Percentiles rank a stretch among this genome's conserved stretches.
phyloP scores from a whole-genome alignment of 2,888 invertebrate genomes.

The Phrixothrix hirtus region DNA sequence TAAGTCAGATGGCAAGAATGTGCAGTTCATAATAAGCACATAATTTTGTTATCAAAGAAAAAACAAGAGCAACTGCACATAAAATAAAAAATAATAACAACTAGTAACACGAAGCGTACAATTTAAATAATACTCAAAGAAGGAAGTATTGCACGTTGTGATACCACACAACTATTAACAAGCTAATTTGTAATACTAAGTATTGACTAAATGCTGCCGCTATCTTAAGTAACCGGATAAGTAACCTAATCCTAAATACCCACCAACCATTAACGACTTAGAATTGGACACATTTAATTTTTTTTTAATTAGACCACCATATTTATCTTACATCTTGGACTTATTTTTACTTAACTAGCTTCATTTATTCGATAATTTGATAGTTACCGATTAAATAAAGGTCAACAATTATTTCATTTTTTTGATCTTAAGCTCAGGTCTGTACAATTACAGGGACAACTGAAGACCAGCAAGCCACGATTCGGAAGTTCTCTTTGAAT shows the following conservation, averaged over 20 bases:
- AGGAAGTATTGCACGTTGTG: conserved; percentile 55
- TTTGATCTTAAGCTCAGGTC: conserved; percentile 19
- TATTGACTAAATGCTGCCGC: conserved; percentile 55
- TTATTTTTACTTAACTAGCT: too few relatives aligned
- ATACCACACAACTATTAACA: conserved; percentile 43
- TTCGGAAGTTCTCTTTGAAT: conserved; percentile 27
- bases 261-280: conserved; percentile 48
- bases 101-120: conserved; percentile 46
- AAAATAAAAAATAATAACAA: conserved; percentile 42
- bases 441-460: conserved; percentile 26
- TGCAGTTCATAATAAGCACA: conserved; percentile 37
- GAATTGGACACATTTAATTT: conserved; percentile 46
- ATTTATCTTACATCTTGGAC: conserved; percentile 18
- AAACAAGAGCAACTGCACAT: conserved; percentile 36
- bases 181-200: conserved; percentile 48
- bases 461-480: conserved; percentile 34
- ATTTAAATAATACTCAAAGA: conserved; percentile 51
- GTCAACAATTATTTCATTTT: not conserved
- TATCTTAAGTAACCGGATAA: conserved; percentile 51
- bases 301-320: conserved; percentile 23
- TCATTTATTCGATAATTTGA: too few relatives aligned
- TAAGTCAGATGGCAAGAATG: conserved; percentile 40
- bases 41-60: conserved; percentile 19
- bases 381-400: conserved; percentile 16
- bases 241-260: conserved; percentile 37